Conservation (phyloP, 1,140 invertebrate species). For the Macrostomum lignano region DNA sequence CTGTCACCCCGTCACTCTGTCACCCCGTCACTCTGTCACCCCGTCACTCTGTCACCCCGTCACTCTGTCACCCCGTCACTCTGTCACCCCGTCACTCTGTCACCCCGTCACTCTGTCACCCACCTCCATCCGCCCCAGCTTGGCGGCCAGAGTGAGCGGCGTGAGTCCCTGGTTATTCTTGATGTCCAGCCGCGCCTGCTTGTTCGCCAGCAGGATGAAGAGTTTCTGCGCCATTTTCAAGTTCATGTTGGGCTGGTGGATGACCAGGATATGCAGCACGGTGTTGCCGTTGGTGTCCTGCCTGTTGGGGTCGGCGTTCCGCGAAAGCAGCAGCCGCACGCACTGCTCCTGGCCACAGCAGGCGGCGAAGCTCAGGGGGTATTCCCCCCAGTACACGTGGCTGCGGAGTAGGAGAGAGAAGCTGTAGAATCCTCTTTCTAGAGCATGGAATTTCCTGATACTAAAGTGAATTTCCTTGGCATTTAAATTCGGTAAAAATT, state of each 20-base stretch:
- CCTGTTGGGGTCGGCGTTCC: slow-evolving; percentile 66
- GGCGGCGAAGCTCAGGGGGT: slow-evolving; percentile 73
- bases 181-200: slow-evolving; percentile 52
- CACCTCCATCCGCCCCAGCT: slow-evolving; percentile 60
- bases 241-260: slow-evolving; percentile 61
- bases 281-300: slow-evolving; percentile 94
- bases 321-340: slow-evolving; percentile 62
- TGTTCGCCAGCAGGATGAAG: slow-evolving; percentile 45
- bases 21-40: no score
- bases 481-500: no score
- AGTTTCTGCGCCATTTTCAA: slow-evolving; percentile 7
- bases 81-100: no score
- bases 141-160: slow-evolving; percentile 65
- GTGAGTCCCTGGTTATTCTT: slow-evolving; percentile 61
- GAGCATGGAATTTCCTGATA: no score
- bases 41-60: no score
- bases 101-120: no score
- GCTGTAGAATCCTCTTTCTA: no score
- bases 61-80: no score
- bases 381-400: slow-evolving; percentile 92
- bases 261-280: slow-evolving; percentile 75
- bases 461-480: no score
- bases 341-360: slow-evolving; percentile 87
- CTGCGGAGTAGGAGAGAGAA: no score
- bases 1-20: no score